Evolutionary conservation across 1,140 invertebrate species (phyloP).

Genomic region (Rhyzopertha dominica): DNA sequence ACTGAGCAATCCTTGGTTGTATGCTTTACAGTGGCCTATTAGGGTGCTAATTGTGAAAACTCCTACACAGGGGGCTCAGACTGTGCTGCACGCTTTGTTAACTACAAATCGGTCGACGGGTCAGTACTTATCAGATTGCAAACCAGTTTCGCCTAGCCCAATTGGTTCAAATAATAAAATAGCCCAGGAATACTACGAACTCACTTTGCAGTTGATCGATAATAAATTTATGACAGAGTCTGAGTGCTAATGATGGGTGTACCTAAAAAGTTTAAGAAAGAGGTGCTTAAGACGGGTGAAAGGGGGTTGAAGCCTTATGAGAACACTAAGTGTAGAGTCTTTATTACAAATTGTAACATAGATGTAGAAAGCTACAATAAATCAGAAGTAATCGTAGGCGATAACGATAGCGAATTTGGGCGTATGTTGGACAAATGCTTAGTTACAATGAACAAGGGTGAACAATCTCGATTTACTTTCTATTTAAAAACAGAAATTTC

Average conservation of each 20-base stretch:
- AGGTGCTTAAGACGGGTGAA: slow-evolving; percentile 21
- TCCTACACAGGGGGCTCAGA: slow-evolving; percentile 41
- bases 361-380: slow-evolving; percentile 19
- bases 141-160: slow-evolving; percentile 27
- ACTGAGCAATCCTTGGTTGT: slow-evolving; percentile 35
- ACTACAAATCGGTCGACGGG: slow-evolving; percentile 36
- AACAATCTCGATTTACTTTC: slow-evolving; percentile 31
- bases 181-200: slow-evolving; percentile 31
- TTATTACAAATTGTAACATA: slow-evolving; percentile 23
- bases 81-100: slow-evolving; percentile 37
- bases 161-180: slow-evolving; percentile 29
- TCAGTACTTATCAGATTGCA: slow-evolving; percentile 39
- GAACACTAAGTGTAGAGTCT: slow-evolving; percentile 32
- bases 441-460: slow-evolving; percentile 33
- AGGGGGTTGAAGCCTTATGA: slow-evolving; percentile 37
- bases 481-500: slow-evolving; percentile 12
- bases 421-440: slow-evolving; percentile 34
- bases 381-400: slow-evolving; percentile 24
- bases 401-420: slow-evolving; percentile 33
- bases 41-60: slow-evolving; percentile 38
- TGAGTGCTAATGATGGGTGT: slow-evolving; percentile 30
- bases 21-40: slow-evolving; percentile 40
- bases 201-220: slow-evolving; percentile 33
- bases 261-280: slow-evolving; percentile 29
- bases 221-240: slow-evolving; percentile 33